These are phyloP conservation scores for Rutilus rutilus DNA, from an alignment of 2,113 vertebrate species.

Conservation along the genomic window DNA sequence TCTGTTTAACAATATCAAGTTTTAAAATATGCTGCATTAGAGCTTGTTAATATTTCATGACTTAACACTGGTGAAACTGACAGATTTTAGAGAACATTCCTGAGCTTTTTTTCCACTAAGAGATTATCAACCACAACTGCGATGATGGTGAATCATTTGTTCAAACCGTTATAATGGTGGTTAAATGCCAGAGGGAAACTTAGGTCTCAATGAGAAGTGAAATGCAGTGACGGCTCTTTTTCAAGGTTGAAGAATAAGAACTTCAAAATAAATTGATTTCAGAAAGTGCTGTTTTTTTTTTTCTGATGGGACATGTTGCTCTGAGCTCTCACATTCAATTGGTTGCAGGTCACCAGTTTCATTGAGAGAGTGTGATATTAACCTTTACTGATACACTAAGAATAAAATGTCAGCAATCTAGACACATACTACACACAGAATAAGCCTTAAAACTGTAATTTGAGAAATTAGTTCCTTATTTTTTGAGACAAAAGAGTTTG, in stretches of 20 bases:
- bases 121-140: conserved; percentile 53
- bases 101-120: conserved; percentile 54
- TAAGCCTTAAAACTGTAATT: not conserved
- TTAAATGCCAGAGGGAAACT: conserved; percentile 42
- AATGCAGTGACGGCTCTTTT: conserved; percentile 46
- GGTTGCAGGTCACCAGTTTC: not conserved
- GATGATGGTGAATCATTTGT: conserved; percentile 49
- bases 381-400: not conserved
- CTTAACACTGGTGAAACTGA: conserved; percentile 50
- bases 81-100: conserved; percentile 57
- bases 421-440: not conserved
- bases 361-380: not conserved
- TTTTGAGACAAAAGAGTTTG: not conserved
- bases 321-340: not conserved
- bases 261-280: conserved; percentile 40
- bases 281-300: not conserved
- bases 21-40: conserved; percentile 50
- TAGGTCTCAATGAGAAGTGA: conserved; percentile 56
- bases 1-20: conserved; percentile 63
- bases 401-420: not conserved
- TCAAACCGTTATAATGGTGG: conserved; percentile 22
- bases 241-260: conserved; percentile 45
- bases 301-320: not conserved
- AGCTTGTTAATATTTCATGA: conserved; percentile 59
- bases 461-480: not conserved